Evolutionary conservation across 2,888 invertebrate species (phyloP), one percentile per base, ranked within the genome.

Genomic region (Netelia virgata): DNA sequence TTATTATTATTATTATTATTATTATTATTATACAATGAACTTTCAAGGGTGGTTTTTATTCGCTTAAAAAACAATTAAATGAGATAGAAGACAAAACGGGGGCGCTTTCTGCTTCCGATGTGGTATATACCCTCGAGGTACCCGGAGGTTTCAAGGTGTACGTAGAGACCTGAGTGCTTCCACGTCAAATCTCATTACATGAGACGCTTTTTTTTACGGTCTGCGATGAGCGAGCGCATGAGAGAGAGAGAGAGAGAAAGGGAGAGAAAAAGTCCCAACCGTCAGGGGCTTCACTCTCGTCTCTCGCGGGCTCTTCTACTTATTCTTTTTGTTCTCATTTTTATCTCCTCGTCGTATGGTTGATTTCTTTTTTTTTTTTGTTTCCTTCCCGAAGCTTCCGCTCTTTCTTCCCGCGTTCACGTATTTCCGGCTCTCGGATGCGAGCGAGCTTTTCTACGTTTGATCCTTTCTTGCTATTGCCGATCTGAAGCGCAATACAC

Each of bases 171-270:
- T 82, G 90, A 91, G 90, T 90, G 91, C 91, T 91, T 90, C 88
- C 87, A 88, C 88, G 90, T 90, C 91, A 90, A 91, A 92, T 92
- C 91, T 90, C 90, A 91, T 92, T 92, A 92, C 88, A 89, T 86
- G 86, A 88, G 86, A 87, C 88, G 89, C 90, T 47, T 8, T 59
- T 90, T 91, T 91, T 91, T 89, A 89, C 88, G 88, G 88, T 85
- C 86, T 86, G 87, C 5, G 20, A 57, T 50, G 18, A 74, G 83
- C 85, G 66, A 86, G 47, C 50, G 28, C 73, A 61, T 5, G 55
- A 3, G 57, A 53, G 69, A 53, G 50, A 69, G 61, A 28, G 28
- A 28, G 28, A 23, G 23, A 2, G 57, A 53, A 59, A 53, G 50
- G 63, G 61, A 23, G 23, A 23, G 23, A 23, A 2, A 23, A 23